Conservation (phyloP, 2,113 vertebrate genomes). For the Myxocyprinus asiaticus region DNA sequence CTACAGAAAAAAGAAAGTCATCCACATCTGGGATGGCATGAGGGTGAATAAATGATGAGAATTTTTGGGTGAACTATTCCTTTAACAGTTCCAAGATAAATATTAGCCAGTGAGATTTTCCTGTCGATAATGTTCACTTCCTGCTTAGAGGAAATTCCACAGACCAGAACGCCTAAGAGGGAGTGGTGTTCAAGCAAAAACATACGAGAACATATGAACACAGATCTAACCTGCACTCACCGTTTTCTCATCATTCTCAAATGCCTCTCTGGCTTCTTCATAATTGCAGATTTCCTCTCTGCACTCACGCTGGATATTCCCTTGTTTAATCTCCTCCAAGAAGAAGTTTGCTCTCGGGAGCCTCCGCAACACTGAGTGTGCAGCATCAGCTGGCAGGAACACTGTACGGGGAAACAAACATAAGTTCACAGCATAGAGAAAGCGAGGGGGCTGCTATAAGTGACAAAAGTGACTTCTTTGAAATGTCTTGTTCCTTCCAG, state of each 20-base stretch:
- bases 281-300: conserved; percentile 92
- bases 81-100: no score
- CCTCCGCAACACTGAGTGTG: conserved; percentile 89
- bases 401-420: conserved; percentile 70
- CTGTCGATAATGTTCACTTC: conserved; percentile 67
- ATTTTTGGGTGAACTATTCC: no score
- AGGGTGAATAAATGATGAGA: no score
- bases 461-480: conserved; percentile 54
- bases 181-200: not conserved
- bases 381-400: conserved; percentile 87
- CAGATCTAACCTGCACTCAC: conserved; percentile 70
- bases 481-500: not conserved
- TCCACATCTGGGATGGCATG: no score
- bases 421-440: conserved; percentile 23
- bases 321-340: conserved; percentile 92
- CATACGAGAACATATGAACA: not conserved
- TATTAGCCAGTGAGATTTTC: conserved; percentile 57
- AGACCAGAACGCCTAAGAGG: not conserved
- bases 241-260: conserved; percentile 95
- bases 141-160: conserved; percentile 61
- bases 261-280: conserved; percentile 97
- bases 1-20: no score
- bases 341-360: conserved; percentile 89
- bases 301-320: conserved; percentile 94
- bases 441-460: not conserved